Conservation (phyloP, 2,888 invertebrate genomes). For the Pedicia rivosa region DNA sequence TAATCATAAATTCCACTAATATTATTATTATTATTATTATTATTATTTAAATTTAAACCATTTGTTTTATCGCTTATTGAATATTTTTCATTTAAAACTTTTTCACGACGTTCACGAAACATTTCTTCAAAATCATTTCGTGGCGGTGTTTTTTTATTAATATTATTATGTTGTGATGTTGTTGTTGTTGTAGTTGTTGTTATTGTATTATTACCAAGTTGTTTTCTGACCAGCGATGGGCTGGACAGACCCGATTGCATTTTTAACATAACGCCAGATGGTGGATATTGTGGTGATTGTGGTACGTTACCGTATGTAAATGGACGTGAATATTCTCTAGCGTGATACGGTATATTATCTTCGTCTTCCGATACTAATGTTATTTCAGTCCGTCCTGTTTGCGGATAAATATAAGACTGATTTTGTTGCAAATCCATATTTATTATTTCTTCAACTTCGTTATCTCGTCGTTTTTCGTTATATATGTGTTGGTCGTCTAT, state of each 20-base stretch:
- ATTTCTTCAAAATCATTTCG: slow-evolving; percentile 30
- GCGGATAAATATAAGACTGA: slow-evolving; percentile 30
- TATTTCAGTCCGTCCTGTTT: slow-evolving; percentile 27
- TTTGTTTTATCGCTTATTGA: slow-evolving; percentile 14
- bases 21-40: slow-evolving; percentile 5
- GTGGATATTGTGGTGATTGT: slow-evolving; percentile 5
- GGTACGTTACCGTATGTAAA: slow-evolving; percentile 69
- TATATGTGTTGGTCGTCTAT: neutral
- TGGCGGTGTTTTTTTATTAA: slow-evolving; percentile 19
- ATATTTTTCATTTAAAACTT: slow-evolving; percentile 22
- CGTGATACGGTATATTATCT: slow-evolving; percentile 76
- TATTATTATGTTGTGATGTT: slow-evolving; percentile 8
- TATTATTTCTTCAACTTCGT: slow-evolving; percentile 3
- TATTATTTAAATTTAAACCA: slow-evolving; percentile 5
- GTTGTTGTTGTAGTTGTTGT: slow-evolving; percentile 16
- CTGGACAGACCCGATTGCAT: slow-evolving; percentile 61
- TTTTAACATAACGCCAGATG: slow-evolving; percentile 37
- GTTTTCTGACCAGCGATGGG: slow-evolving; percentile 69
- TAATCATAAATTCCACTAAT: slow-evolving; percentile 3
- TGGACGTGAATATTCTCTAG: slow-evolving; percentile 73
- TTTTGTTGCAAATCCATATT: slow-evolving; percentile 13
- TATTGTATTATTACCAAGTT: slow-evolving; percentile 35
- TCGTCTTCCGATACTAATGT: slow-evolving; percentile 17
- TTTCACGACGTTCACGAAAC: slow-evolving; percentile 29
- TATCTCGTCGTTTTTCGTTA: neutral